Evolutionary conservation across 1,140 invertebrate genomes (phyloP), one percentile per base, ranked within the genome.

Genomic region (Adelges cooleyi): DNA sequence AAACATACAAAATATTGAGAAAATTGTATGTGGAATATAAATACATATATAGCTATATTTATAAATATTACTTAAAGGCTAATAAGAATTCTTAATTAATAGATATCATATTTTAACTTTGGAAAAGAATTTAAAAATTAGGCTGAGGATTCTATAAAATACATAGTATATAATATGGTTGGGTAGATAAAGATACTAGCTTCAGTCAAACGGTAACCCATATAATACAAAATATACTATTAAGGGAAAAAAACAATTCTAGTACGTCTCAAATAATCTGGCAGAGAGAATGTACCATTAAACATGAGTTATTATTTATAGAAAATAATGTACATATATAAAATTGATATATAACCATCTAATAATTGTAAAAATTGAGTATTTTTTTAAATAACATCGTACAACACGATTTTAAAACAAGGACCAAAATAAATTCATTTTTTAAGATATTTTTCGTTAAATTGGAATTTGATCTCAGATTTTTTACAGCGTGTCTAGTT

Each of bases 201-300:
- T 38, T 54, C 52, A 54, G 52, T 54, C 52, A 38, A 38, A 15
- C 52, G 52, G 52, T 54, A 54, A 54, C 36, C 33, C 25, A 49
- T 15, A 46, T 17, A 44, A 44, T 17, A 52, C 23, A 54, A n/a
- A n/a, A n/a, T n/a, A n/a, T n/a, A n/a, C n/a, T n/a, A n/a, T n/a
- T n/a, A n/a, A n/a, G n/a, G n/a, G n/a, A n/a, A n/a, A n/a, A n/a
- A n/a, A n/a, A n/a, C n/a, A n/a, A n/a, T 54, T 38, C 17, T 54
- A 36, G 11, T 20, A 38, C 10, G 40, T 15, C 33, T 9, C 4
- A 40, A 15, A 38, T 22, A 20, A 6, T 6, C 13, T 6, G 13
- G 13, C 33, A 8, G 6, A 36, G 13, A 36, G 8, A 18, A 52
- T 33, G n/a, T 52, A 52, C 50, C 9, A 33, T 51, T n/a, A n/a